Percentiles rank a stretch among this genome's conserved stretches.
Evolutionary conservation across 2,888 invertebrate genomes (phyloP).

Genomic region (Syritta pipiens): DNA sequence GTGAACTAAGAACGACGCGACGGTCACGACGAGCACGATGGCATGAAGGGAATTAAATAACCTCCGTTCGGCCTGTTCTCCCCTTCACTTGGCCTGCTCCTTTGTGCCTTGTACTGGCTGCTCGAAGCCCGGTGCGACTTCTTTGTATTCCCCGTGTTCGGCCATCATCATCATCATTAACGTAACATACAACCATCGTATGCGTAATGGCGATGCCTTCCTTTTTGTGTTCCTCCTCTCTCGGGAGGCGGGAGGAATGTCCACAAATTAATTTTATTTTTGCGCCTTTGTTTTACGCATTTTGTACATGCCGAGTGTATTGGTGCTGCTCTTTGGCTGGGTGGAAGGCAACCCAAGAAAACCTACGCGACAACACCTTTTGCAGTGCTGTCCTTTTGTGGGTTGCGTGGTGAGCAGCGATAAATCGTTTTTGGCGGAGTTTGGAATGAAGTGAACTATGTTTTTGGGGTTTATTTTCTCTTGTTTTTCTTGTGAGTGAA

Average conservation of each 20-base stretch:
- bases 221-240: slow-evolving; percentile 47
- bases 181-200: slow-evolving; percentile 57
- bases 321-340: no score
- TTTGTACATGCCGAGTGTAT: no score
- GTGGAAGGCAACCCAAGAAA: slow-evolving; percentile 39
- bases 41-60: slow-evolving; percentile 48
- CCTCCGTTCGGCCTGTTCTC: slow-evolving; percentile 46
- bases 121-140: no score
- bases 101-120: slow-evolving; percentile 43
- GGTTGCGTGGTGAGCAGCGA: slow-evolving; percentile 51
- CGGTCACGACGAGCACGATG: not conserved
- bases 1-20: not conserved
- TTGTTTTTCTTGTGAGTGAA: slow-evolving; percentile 4
- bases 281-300: no score
- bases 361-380: slow-evolving; percentile 33
- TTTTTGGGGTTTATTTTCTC: not conserved
- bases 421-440: slow-evolving; percentile 43
- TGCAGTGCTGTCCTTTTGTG: slow-evolving; percentile 32
- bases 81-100: slow-evolving; percentile 1
- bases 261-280: slow-evolving; percentile 60
- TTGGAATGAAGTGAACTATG: slow-evolving; percentile 17
- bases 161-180: slow-evolving; percentile 68
- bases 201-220: slow-evolving; percentile 62
- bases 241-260: slow-evolving; percentile 13
- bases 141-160: slow-evolving; percentile 54